Conservation (phyloP, 2,797 vertebrate genomes). For the Ammospiza maritima region DNA sequence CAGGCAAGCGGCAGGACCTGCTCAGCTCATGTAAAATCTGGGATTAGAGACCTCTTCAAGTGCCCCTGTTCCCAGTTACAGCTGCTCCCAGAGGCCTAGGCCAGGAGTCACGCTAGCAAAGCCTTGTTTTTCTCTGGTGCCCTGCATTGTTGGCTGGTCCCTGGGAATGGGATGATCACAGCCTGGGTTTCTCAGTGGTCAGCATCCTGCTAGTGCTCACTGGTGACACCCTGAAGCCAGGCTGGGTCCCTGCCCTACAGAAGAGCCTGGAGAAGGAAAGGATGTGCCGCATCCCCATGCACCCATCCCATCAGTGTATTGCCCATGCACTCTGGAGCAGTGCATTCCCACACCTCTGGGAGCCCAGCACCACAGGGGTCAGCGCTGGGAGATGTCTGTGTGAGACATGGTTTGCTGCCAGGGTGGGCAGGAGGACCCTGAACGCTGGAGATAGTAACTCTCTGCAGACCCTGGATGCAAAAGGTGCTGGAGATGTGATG, state of each 20-base stretch:
- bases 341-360: neutral
- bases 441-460: neutral
- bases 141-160: neutral
- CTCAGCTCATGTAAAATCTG: constrained; percentile 34
- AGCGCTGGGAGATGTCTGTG: neutral
- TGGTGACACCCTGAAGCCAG: neutral
- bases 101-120: neutral
- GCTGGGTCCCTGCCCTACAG: neutral
- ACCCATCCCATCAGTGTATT: neutral
- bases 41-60: constrained; percentile 15
- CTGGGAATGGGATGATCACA: neutral
- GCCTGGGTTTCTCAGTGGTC: neutral
- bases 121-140: neutral
- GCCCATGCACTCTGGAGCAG: neutral
- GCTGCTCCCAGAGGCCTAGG: neutral
- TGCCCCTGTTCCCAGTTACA: neutral
- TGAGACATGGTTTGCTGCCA: neutral
- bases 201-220: neutral
- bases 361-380: neutral
- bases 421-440: rapidly evolving
- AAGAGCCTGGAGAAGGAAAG: neutral
- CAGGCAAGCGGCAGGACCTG: constrained; percentile 26
- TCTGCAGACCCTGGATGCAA: neutral
- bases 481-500: neutral
- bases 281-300: too few species aligned